A percentile compares a stretch with the other conserved stretches of the same genome.
These are phyloP conservation scores for Antechinus flavipes DNA, from an alignment of 2,113 vertebrate genomes.

Conservation along the genomic window DNA sequence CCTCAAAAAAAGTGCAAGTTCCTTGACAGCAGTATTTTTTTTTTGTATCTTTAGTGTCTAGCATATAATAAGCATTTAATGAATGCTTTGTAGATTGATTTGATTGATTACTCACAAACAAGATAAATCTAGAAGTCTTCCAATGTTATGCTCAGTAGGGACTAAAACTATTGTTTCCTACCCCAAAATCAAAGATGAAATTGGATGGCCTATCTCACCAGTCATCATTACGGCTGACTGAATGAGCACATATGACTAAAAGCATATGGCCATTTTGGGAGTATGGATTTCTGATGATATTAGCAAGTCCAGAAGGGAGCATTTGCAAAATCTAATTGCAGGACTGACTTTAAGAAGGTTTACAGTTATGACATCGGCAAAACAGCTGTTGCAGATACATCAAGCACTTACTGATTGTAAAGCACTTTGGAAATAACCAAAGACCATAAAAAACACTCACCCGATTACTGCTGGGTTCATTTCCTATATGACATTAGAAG, in stretches of 20 bases:
- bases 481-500: neutral
- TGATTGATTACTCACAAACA: neutral
- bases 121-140: neutral
- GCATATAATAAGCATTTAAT: neutral
- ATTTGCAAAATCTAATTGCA: neutral
- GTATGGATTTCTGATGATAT: neutral
- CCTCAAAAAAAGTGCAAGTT: neutral
- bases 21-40: neutral
- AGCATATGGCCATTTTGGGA: neutral
- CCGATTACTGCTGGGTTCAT: neutral
- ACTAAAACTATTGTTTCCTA: neutral
- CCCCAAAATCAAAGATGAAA: neutral
- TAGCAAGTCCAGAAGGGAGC: neutral
- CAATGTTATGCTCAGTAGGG: neutral
- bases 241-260: neutral
- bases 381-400: accelerated
- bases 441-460: neutral
- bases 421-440: slow-evolving; percentile 31
- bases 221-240: neutral
- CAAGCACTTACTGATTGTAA: slow-evolving; percentile 11
- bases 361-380: neutral
- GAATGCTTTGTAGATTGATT: neutral
- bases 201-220: neutral
- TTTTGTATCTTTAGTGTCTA: neutral
- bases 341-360: neutral